These are phyloP conservation scores for Phaenicophaeus curvirostris DNA, from an alignment of 2,797 vertebrate species.

Conservation along the genomic window DNA sequence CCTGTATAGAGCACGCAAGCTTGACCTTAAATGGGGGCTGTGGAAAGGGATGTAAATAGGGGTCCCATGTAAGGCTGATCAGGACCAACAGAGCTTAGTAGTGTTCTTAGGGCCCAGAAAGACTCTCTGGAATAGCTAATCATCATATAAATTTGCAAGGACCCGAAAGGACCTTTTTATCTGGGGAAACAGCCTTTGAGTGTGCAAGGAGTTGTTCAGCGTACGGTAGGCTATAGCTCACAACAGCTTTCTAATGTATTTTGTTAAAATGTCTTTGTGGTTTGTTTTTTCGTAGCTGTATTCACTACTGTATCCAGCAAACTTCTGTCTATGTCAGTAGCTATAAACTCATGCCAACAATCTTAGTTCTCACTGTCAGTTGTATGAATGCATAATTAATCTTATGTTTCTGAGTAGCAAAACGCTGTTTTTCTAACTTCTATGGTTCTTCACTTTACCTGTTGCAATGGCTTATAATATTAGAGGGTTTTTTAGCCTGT, in stretches of 20 bases:
- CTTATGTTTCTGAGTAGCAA: background rate
- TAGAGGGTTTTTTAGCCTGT: background rate
- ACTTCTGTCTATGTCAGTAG: background rate
- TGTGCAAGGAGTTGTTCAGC: rapidly evolving
- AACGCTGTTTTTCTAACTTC: background rate
- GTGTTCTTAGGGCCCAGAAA: rapidly evolving
- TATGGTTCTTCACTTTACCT: rapidly evolving
- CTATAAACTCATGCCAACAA: background rate
- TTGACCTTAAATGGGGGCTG: background rate
- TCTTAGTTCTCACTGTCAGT: background rate
- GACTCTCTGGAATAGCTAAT: rapidly evolving
- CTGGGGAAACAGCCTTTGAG: rapidly evolving
- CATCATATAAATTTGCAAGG: rapidly evolving
- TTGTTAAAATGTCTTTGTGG: too few species aligned
- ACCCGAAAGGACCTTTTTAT: rapidly evolving
- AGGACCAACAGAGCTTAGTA: background rate
- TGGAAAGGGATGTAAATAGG: background rate
- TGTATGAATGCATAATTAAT: background rate
- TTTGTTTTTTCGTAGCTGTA: rapidly evolving
- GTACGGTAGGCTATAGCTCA: rapidly evolving
- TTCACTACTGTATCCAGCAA: rapidly evolving
- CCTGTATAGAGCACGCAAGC: rapidly evolving
- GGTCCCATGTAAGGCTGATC: background rate
- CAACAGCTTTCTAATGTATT: rapidly evolving
- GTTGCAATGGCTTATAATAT: background rate